These are phyloP conservation scores for Caenorhabditis sp. DNA, from an alignment of 2,888 invertebrate species.

Conservation along the genomic window DNA sequence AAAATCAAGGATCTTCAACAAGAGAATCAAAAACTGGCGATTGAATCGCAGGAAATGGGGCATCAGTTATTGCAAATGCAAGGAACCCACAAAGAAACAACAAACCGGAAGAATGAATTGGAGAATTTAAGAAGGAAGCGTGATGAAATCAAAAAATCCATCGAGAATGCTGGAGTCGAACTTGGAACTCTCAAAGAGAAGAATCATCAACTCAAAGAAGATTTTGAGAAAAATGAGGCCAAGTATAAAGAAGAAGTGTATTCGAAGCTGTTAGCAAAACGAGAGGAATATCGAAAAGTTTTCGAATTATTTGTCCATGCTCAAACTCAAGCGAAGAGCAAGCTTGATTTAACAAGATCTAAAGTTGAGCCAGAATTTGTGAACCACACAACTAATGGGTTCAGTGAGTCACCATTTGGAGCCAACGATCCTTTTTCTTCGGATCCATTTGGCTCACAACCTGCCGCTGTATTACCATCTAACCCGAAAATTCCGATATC, in stretches of 20 bases:
- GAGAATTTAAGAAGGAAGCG: slow-evolving; percentile 57
- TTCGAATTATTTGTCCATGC: slow-evolving; percentile 38
- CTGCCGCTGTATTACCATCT: neutral
- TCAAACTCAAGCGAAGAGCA: slow-evolving; percentile 26
- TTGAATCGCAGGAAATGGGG: slow-evolving; percentile 68
- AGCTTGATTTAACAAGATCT: neutral
- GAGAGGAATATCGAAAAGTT: slow-evolving; percentile 42
- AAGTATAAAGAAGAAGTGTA: slow-evolving; percentile 16
- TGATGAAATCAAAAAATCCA: slow-evolving; percentile 36
- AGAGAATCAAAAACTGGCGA: slow-evolving; percentile 78
- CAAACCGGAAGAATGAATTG: slow-evolving; percentile 45
- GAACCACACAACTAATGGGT: neutral
- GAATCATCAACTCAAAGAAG: slow-evolving; percentile 43
- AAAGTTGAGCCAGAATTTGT: neutral
- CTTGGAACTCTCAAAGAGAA: slow-evolving; percentile 44
- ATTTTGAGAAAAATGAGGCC: slow-evolving; percentile 29
- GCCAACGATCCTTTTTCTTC: slow-evolving; percentile 12
- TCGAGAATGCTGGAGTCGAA: slow-evolving; percentile 46
- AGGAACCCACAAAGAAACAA: slow-evolving; percentile 54
- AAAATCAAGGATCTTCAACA: slow-evolving; percentile 77
- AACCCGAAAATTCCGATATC: slow-evolving; percentile 17
- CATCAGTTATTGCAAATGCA: slow-evolving; percentile 68
- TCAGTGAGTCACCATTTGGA: neutral
- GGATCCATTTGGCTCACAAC: neutral
- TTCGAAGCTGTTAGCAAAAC: slow-evolving; percentile 14